Percentiles rank a stretch among this genome's conserved stretches.
These are phyloP conservation scores for Diplazon laetatorius DNA, from an alignment of 2,888 invertebrate genomes.

Conservation along the genomic window DNA sequence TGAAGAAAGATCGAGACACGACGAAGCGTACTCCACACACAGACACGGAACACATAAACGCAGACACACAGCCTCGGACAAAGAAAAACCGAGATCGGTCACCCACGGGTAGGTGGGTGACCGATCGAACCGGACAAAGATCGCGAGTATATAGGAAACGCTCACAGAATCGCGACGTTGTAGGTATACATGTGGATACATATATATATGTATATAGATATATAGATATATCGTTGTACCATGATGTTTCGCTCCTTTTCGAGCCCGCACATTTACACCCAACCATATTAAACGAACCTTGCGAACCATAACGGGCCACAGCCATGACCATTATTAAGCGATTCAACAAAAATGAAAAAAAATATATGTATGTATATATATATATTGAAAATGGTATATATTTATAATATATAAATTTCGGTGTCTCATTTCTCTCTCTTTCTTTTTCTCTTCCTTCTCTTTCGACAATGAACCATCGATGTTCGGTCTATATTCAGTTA, in stretches of 20 bases:
- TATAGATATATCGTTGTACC: slow-evolving; percentile 2
- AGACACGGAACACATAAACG: too few species aligned
- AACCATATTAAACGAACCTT: slow-evolving; percentile 45
- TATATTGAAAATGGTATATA: too few species aligned
- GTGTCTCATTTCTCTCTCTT: too few species aligned
- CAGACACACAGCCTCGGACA: slow-evolving; percentile 32
- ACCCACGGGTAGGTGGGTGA: slow-evolving; percentile 38
- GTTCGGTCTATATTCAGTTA: not conserved
- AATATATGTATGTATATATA: too few species aligned
- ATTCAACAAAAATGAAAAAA: too few species aligned
- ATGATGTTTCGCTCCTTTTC: slow-evolving; percentile 39
- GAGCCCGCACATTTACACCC: slow-evolving; percentile 1
- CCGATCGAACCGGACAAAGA: slow-evolving; percentile 48
- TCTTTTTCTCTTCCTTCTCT: too few species aligned
- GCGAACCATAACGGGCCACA: not conserved
- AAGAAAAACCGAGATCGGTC: slow-evolving; percentile 55
- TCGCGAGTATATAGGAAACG: slow-evolving; percentile 37
- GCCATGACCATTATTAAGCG: slow-evolving; percentile 4
- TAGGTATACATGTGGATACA: not conserved
- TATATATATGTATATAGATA: too few species aligned
- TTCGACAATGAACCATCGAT: not conserved
- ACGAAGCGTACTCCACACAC: slow-evolving; percentile 20
- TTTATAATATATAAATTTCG: too few species aligned
- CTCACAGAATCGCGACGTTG: slow-evolving; percentile 24
- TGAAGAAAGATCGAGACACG: slow-evolving; percentile 35